Conservation (phyloP, 1,140 invertebrate genomes). For the Hyphantria cunea region DNA sequence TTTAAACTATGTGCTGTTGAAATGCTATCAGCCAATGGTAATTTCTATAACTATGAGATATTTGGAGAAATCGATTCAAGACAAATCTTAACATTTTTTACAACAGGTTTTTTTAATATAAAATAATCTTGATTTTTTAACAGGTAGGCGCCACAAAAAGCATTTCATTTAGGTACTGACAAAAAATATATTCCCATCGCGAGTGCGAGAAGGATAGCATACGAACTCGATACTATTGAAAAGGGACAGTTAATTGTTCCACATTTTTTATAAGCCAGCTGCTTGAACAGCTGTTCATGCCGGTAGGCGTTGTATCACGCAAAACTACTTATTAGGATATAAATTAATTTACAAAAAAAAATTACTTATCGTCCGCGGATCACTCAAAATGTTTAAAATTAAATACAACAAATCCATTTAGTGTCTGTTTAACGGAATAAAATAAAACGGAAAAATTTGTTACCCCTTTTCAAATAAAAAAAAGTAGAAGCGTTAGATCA, state of each 20-base stretch:
- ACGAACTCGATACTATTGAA: slow-evolving; percentile 54
- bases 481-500: too few species aligned
- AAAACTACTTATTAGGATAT: neutral
- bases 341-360: neutral
- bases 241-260: slow-evolving; percentile 71
- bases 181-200: slow-evolving; percentile 9
- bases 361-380: neutral
- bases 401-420: too few species aligned
- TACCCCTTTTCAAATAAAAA: neutral
- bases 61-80: too few species aligned
- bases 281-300: slow-evolving; percentile 76
- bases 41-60: too few species aligned
- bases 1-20: too few species aligned
- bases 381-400: too few species aligned
- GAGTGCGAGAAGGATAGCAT: slow-evolving; percentile 55
- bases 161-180: neutral
- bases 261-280: slow-evolving; percentile 76
- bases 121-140: too few species aligned
- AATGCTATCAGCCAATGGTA: too few species aligned
- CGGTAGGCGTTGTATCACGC: slow-evolving; percentile 46
- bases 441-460: neutral
- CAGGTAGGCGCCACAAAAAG: slow-evolving; percentile 43
- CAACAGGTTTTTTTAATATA: too few species aligned
- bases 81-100: too few species aligned
- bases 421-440: neutral